A percentile compares a stretch with the other conserved stretches of the same genome.
phyloP scores from a whole-genome alignment of 2,113 vertebrate species.

The Apistogramma diplotaenia region DNA sequence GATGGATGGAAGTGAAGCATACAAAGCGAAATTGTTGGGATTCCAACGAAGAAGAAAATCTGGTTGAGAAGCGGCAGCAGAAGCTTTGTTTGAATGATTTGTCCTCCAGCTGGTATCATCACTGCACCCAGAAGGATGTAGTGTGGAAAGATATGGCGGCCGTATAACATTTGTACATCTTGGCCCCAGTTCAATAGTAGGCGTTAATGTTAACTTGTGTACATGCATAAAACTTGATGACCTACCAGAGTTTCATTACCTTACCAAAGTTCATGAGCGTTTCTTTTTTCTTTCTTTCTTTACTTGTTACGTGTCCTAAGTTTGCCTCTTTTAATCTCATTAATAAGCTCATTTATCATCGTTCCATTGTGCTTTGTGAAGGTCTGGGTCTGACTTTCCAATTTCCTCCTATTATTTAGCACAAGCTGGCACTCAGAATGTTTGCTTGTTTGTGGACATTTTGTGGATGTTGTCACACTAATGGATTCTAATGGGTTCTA shows the following conservation, averaged over 20 bases:
- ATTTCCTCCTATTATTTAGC: conserved; percentile 40
- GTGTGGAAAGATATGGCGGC: background rate
- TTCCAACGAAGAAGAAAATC: background rate
- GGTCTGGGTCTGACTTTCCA: conserved; percentile 23
- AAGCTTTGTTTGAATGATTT: background rate
- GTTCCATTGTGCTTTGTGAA: conserved; percentile 38
- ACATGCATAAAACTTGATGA: background rate
- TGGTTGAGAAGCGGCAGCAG: background rate
- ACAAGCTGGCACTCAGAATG: conserved; percentile 35
- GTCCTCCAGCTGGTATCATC: background rate
- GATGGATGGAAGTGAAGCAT: background rate
- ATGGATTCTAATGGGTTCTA: conserved; percentile 54
- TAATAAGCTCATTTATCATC: conserved; percentile 53
- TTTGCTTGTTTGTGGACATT: conserved; percentile 52
- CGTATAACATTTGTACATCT: background rate
- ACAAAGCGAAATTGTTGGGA: background rate
- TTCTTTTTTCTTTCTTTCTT: background rate
- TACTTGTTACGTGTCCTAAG: background rate
- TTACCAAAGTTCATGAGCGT: background rate
- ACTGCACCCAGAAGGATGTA: background rate
- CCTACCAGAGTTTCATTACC: background rate
- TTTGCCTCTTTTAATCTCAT: conserved; percentile 23
- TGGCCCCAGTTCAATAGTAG: rapidly evolving
- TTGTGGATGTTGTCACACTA: conserved; percentile 62
- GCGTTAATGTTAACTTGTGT: background rate